phyloP scores from a whole-genome alignment of 1,140 invertebrate species.

The Drosophila takahashii region DNA sequence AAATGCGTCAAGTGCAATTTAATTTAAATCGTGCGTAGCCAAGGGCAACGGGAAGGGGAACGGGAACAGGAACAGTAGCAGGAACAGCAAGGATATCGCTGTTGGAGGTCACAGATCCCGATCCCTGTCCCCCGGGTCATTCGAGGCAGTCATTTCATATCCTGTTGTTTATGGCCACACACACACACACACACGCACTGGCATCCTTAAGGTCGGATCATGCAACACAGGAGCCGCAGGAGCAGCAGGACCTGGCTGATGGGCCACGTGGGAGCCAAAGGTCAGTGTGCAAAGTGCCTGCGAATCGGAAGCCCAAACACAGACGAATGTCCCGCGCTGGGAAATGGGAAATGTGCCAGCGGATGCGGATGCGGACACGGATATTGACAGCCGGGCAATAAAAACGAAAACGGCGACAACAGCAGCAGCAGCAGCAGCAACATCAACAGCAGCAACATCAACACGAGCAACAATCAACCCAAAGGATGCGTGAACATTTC shows the following conservation, averaged over 20 bases:
- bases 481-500: constrained; percentile 47
- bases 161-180: constrained; percentile 74
- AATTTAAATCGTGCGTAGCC: constrained; percentile 80
- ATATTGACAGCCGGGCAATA: constrained; percentile 45
- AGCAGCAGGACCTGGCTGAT: constrained; percentile 20
- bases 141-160: constrained; percentile 63
- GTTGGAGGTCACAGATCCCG: constrained; percentile 16
- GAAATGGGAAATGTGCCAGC: constrained; percentile 17
- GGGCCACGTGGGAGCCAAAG: constrained; percentile 40
- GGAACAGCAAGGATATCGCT: constrained; percentile 29
- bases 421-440: background rate
- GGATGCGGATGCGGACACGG: constrained; percentile 35
- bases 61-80: background rate
- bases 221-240: constrained; percentile 12
- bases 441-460: background rate
- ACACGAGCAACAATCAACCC: constrained; percentile 18
- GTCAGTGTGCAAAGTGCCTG: constrained; percentile 30
- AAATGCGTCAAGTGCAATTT: constrained; percentile 79
- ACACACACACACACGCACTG: constrained; percentile 61
- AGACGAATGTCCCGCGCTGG: constrained; percentile 4
- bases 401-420: constrained; percentile 35
- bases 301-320: constrained; percentile 12
- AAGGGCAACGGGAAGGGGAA: constrained; percentile 56
- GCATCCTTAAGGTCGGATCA: constrained; percentile 62
- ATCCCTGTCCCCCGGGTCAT: constrained; percentile 34